These are phyloP conservation scores for Hypanus sabinus DNA, from an alignment of 2,113 vertebrate genomes.

Conservation along the genomic window DNA sequence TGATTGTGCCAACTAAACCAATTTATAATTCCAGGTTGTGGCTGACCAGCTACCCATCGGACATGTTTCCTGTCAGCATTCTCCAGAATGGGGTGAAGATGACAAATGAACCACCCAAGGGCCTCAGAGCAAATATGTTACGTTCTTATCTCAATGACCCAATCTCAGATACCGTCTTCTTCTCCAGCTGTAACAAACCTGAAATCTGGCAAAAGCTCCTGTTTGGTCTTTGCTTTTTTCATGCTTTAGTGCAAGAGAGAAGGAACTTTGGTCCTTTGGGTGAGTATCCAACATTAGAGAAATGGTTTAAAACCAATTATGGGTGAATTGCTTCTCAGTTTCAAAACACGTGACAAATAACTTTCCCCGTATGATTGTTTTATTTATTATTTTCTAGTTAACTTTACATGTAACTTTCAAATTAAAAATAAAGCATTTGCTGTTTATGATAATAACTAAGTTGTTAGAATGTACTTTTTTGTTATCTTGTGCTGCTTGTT, in stretches of 20 bases:
- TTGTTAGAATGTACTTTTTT: background rate
- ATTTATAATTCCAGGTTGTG: constrained; percentile 62
- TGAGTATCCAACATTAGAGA: constrained; percentile 47
- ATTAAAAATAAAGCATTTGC: background rate
- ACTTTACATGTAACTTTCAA: background rate
- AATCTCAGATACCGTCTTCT: constrained; percentile 72
- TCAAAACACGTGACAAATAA: background rate
- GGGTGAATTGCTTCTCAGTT: background rate
- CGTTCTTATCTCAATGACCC: constrained; percentile 80
- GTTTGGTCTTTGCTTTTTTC: constrained; percentile 86
- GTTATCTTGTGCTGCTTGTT: background rate
- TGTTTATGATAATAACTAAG: background rate
- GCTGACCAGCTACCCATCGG: constrained; percentile 87
- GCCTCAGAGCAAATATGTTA: constrained; percentile 76
- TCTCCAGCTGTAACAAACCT: constrained; percentile 66
- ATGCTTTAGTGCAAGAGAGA: constrained; percentile 84
- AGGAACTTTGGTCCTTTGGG: constrained; percentile 79
- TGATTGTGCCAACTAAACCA: background rate
- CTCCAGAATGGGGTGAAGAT: constrained; percentile 90
- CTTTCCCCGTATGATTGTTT: background rate
- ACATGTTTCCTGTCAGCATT: constrained; percentile 86
- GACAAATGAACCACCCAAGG: constrained; percentile 90
- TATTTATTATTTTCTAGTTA: background rate
- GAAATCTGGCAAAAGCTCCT: constrained; percentile 77
- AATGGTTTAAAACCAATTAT: background rate